A percentile compares a stretch with the other conserved stretches of the same genome.
phyloP scores from a whole-genome alignment of 2,888 invertebrate genomes.

The Incurvaria masculella region DNA sequence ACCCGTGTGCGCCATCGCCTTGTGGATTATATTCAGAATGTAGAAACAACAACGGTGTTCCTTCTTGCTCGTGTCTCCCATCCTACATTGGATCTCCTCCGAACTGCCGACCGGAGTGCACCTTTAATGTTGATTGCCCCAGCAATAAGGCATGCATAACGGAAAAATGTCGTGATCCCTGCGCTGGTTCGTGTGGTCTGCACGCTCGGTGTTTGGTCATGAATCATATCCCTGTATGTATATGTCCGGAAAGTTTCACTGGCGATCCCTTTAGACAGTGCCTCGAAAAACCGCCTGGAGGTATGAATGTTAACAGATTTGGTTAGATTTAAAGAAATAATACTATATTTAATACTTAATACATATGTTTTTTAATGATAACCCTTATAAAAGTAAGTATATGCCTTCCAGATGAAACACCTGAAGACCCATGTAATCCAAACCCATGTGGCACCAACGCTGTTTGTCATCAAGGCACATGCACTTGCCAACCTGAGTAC shows the following conservation, averaged over 20 bases:
- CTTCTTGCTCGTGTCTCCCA: constrained; percentile 68
- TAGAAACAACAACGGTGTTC: constrained; percentile 64
- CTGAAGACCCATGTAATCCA: constrained; percentile 56
- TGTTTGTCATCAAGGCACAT: constrained; percentile 53
- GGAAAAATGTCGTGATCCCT: constrained; percentile 68
- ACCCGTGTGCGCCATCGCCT: constrained; percentile 71
- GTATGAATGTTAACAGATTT: constrained; percentile 20
- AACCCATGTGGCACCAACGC: constrained; percentile 65
- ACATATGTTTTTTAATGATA: too few relatives aligned
- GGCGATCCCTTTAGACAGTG: constrained; percentile 72
- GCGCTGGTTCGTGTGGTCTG: constrained; percentile 65
- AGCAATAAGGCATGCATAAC: constrained; percentile 63
- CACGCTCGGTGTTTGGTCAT: constrained; percentile 66
- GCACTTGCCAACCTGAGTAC: constrained; percentile 60
- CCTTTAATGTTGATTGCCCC: constrained; percentile 62
- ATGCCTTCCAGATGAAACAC: too few relatives aligned
- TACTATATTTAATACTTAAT: too few relatives aligned
- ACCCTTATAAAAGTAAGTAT: too few relatives aligned
- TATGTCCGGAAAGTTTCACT: constrained; percentile 62
- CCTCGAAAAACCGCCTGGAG: constrained; percentile 47
- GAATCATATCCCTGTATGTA: constrained; percentile 71
- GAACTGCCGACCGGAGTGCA: constrained; percentile 63
- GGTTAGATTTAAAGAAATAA: not conserved
- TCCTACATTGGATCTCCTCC: constrained; percentile 64
- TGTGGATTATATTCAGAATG: constrained; percentile 75